Evolutionary conservation across 2,888 invertebrate genomes (phyloP).

Genomic region (Pasiphila rectangulata): DNA sequence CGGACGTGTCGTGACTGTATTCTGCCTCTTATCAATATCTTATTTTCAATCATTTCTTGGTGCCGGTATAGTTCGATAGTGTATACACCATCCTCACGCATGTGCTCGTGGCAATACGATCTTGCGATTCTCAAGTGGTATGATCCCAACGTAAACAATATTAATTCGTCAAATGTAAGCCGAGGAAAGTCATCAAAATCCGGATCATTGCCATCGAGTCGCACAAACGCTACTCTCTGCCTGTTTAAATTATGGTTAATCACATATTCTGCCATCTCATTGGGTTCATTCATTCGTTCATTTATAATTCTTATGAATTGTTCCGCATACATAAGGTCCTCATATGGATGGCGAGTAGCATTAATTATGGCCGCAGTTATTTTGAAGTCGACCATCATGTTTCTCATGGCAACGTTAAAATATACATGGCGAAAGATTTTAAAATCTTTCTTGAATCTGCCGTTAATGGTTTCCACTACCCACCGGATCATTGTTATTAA

Average conservation of each 20-base stretch:
- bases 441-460: slow-evolving; percentile 4
- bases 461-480: neutral
- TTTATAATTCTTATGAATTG: neutral
- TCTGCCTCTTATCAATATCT: no score
- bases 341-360: neutral
- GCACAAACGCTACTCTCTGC: neutral
- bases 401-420: slow-evolving; percentile 4
- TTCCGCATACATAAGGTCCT: neutral
- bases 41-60: no score
- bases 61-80: no score
- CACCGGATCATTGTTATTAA: slow-evolving; percentile 13
- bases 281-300: neutral
- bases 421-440: slow-evolving; percentile 2
- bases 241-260: neutral
- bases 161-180: neutral
- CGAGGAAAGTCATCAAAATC: neutral
- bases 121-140: neutral
- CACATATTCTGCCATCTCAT: neutral
- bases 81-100: neutral
- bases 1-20: no score
- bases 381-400: slow-evolving; percentile 11
- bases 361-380: slow-evolving; percentile 8
- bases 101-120: neutral
- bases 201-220: neutral
- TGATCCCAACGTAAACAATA: neutral